These are phyloP conservation scores for Temnothorax longispinosus DNA, from an alignment of 1,140 invertebrate genomes.

Conservation along the genomic window DNA sequence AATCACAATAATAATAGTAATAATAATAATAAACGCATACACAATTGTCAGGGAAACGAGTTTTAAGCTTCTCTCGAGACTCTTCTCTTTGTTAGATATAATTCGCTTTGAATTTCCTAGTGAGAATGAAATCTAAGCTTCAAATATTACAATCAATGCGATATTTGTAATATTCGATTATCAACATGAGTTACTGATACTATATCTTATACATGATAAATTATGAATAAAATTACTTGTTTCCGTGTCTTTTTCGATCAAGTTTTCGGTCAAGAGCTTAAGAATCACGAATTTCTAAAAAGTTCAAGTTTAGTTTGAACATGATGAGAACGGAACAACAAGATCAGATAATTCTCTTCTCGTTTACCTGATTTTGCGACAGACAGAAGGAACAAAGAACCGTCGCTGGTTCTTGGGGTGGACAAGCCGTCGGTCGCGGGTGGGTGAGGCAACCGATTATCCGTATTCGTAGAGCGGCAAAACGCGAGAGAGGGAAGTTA, in stretches of 20 bases:
- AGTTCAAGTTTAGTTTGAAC: neutral
- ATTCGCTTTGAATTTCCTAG: neutral
- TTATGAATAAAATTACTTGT: neutral
- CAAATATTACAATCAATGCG: neutral
- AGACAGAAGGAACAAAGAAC: conserved; percentile 31
- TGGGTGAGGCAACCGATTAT: conserved; percentile 41
- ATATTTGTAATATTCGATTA: neutral
- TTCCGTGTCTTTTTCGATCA: neutral
- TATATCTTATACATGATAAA: neutral
- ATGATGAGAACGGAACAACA: neutral
- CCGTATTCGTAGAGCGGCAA: conserved; percentile 32
- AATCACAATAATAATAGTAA: conserved; percentile 22
- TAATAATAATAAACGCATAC: neutral
- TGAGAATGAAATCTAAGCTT: neutral
- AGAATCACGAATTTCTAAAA: neutral
- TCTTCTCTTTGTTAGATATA: conserved; percentile 45
- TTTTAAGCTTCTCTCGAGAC: conserved; percentile 50
- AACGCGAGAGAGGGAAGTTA: conserved; percentile 35
- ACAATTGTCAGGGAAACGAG: conserved; percentile 1
- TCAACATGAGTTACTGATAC: neutral
- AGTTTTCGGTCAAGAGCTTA: neutral
- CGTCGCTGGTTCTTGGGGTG: neutral
- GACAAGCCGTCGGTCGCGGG: neutral
- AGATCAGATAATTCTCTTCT: conserved; percentile 2
- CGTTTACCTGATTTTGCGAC: conserved; percentile 23